Conservation (phyloP, 37 sponge, comb jelly and placozoan species). For the Halisarca cf. caerulea region DNA sequence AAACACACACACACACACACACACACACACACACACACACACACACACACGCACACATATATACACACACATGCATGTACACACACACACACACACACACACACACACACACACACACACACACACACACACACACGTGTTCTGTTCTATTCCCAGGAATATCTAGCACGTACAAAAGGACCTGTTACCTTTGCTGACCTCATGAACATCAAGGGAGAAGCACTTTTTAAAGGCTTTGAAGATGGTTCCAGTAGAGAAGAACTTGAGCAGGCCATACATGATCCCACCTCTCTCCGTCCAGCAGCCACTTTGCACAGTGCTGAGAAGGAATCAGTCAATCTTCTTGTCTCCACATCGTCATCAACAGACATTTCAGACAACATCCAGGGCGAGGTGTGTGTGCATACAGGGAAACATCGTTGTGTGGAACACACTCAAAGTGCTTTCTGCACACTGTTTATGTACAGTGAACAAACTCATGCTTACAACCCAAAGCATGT, state of each 20-base stretch:
- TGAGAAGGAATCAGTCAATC: no score
- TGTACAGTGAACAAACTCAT: no score
- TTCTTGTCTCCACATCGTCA: conserved; percentile 1
- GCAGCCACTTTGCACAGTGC: no score
- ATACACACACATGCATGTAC: background rate
- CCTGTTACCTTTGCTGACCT: conserved; percentile 67
- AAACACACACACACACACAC: background rate
- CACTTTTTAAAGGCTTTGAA: background rate
- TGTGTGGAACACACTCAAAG: no score
- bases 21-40: background rate
- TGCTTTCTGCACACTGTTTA: no score
- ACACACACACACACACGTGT: background rate
- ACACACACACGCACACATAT: background rate
- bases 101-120: background rate
- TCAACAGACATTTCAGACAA: background rate
- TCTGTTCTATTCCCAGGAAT: conserved; percentile 42
- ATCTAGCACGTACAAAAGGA: conserved; percentile 40
- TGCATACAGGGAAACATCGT: no score
- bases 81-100: background rate
- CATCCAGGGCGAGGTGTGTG: background rate
- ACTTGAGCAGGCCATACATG: no score
- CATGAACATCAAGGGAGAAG: conserved; percentile 20
- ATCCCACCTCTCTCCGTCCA: no score
- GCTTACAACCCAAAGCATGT: no score
- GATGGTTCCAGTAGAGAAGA: no score